Percentiles rank a stretch among this genome's conserved stretches.
Evolutionary conservation across 2,888 invertebrate species (phyloP).

Genomic region (Nymphalis urticae): DNA sequence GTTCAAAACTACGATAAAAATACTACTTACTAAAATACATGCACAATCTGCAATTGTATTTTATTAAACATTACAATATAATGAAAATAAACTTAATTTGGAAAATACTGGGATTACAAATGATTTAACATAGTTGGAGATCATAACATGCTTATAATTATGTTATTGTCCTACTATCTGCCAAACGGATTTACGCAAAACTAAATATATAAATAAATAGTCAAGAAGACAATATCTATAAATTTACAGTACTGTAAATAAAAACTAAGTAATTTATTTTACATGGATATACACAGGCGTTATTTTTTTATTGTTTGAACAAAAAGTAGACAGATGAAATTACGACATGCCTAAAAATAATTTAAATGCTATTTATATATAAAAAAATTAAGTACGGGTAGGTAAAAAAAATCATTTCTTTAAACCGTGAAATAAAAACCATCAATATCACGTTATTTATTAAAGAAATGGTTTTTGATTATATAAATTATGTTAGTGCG

Average conservation of each 20-base stretch:
- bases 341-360: background rate
- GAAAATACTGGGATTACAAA: constrained; percentile 18
- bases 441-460: background rate
- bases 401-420: constrained; percentile 11
- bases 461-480: constrained; percentile 23
- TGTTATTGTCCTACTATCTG: constrained; percentile 1
- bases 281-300: too few species aligned
- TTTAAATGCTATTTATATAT: background rate
- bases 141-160: background rate
- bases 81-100: background rate
- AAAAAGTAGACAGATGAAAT: background rate
- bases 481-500: background rate
- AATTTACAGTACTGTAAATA: too few species aligned
- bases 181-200: constrained; percentile 14
- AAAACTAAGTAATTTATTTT: too few species aligned
- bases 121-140: constrained; percentile 54
- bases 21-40: background rate
- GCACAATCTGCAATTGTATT: background rate
- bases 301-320: too few species aligned
- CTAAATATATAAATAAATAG: background rate
- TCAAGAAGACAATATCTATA: background rate
- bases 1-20: background rate
- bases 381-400: background rate
- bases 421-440: background rate
- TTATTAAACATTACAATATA: background rate